Percentiles rank a stretch among this genome's conserved stretches.
Conservation (phyloP, 1,140 invertebrate genomes). For the Bombus pascuorum region DNA sequence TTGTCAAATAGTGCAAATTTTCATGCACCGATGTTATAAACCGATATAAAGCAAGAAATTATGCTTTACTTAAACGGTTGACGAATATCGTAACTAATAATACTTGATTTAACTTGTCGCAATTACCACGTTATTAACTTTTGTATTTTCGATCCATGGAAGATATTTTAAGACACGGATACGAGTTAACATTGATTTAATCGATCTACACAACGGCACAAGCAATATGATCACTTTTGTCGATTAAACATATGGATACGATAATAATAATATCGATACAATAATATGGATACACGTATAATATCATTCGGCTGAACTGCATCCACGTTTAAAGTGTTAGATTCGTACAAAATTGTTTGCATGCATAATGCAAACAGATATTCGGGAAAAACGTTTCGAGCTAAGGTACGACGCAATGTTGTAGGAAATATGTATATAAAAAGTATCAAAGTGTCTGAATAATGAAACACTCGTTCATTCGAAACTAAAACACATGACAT, state of each 20-base stretch:
- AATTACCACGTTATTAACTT: neutral
- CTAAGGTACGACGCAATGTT: neutral
- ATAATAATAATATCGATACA: neutral
- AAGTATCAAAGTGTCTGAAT: neutral
- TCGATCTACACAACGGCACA: neutral
- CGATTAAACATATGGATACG: neutral
- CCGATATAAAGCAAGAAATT: too few relatives aligned
- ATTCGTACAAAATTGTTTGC: neutral
- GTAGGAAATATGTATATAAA: neutral
- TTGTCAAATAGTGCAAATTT: too few relatives aligned
- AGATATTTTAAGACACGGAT: neutral
- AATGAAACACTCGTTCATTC: too few relatives aligned
- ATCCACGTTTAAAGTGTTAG: neutral
- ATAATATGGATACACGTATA: neutral
- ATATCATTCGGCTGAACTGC: neutral
- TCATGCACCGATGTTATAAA: too few relatives aligned
- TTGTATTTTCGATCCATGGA: neutral
- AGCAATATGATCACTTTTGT: neutral
- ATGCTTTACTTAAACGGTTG: too few relatives aligned
- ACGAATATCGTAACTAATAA: too few relatives aligned
- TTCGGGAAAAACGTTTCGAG: neutral
- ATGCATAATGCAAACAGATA: neutral
- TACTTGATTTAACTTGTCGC: too few relatives aligned
- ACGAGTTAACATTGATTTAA: neutral
- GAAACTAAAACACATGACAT: rapidly evolving